Evolutionary conservation across 1,140 invertebrate species (phyloP).

Genomic region (Zaprionus kolodkinae): DNA sequence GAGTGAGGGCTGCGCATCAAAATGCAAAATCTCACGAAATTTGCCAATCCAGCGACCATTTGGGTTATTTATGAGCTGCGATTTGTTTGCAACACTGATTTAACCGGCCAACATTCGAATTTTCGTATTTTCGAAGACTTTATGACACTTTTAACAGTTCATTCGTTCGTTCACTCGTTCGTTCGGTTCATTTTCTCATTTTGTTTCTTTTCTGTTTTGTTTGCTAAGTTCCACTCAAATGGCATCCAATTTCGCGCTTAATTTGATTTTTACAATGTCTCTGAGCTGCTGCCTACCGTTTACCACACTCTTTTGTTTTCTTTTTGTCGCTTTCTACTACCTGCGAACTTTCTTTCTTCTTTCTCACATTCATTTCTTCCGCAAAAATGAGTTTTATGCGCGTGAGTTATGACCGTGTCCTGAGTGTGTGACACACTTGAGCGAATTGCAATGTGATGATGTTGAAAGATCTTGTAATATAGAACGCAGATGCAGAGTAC

Average conservation of each 20-base stretch:
- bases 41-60: constrained; percentile 76
- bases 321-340: constrained; percentile 40
- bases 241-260: constrained; percentile 70
- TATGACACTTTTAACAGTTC: constrained; percentile 70
- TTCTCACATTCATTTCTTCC: constrained; percentile 20
- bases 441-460: neutral
- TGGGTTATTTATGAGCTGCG: constrained; percentile 76
- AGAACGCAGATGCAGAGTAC: neutral
- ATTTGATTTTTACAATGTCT: constrained; percentile 60
- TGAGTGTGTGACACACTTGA: constrained; percentile 28
- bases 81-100: constrained; percentile 77
- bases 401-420: constrained; percentile 34
- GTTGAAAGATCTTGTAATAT: neutral
- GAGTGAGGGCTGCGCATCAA: constrained; percentile 75
- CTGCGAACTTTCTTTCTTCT: constrained; percentile 27
- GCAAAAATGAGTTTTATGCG: constrained; percentile 22
- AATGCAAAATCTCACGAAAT: constrained; percentile 80
- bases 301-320: neutral
- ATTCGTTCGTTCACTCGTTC: neutral
- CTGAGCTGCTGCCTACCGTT: constrained; percentile 35
- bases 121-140: constrained; percentile 46
- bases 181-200: constrained; percentile 6
- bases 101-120: constrained; percentile 39
- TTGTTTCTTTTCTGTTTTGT: constrained; percentile 28
- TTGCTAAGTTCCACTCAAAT: constrained; percentile 22